phyloP scores from a whole-genome alignment of 2,113 vertebrate species.

The Psittacus erithacus region DNA sequence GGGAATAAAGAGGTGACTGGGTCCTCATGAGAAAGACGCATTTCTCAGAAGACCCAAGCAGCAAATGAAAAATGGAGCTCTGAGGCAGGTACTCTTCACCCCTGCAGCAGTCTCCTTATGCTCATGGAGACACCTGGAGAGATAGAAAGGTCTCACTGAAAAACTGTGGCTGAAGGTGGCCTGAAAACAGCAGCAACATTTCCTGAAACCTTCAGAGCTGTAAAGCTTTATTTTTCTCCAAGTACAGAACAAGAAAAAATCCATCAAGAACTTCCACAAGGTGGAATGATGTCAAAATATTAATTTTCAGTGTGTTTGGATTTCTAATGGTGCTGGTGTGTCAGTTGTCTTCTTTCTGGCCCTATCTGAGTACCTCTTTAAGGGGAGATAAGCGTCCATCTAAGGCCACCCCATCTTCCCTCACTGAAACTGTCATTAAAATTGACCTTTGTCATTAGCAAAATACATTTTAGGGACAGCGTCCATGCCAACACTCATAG shows the following conservation, averaged over 20 bases:
- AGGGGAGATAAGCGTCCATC: not conserved
- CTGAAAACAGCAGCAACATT: not conserved
- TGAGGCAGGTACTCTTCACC: not conserved
- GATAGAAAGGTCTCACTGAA: not conserved
- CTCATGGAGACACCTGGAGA: not conserved
- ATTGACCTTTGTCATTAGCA: not conserved
- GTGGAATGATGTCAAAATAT: not conserved
- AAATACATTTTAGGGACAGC: not conserved
- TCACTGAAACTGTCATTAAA: not conserved
- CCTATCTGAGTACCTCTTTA: not conserved
- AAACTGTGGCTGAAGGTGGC: not conserved
- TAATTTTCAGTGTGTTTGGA: not conserved
- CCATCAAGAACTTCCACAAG: not conserved
- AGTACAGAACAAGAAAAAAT: not conserved
- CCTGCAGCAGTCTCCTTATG: not conserved
- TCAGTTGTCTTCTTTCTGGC: not conserved
- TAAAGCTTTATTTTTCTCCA: not conserved
- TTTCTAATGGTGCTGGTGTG: rapidly evolving
- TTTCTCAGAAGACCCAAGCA: not conserved
- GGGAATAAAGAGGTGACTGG: not conserved
- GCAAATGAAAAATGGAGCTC: not conserved
- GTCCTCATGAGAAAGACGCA: not conserved
- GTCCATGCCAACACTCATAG: not conserved
- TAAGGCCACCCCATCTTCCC: not conserved
- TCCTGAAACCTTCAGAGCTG: not conserved